Evolutionary conservation across 2,888 invertebrate genomes (phyloP), one percentile per base, ranked within the genome.

Genomic region (Neoscelio sp.): DNA sequence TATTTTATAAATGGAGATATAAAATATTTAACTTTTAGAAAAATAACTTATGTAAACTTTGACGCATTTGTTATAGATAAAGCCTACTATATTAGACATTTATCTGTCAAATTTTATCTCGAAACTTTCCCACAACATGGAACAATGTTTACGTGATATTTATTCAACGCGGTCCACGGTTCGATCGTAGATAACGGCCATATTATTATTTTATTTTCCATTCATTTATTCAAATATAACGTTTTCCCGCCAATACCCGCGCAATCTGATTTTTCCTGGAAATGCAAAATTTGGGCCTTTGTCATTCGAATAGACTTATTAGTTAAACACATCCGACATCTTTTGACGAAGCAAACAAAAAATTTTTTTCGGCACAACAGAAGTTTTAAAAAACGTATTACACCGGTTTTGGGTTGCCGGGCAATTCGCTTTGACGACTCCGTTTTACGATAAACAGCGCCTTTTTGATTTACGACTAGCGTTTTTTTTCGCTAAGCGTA

Each of bases 381-480:
- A 67, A 35, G 54, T 62, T 40, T 5, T 28, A 35, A 52, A 60
- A 58, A 44, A 58, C 13, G 44, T 18, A 58, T 48, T 56, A 44
- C 48, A 60, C 46, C 17, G 56, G 40, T 35, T 56, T 48, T 20
- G 20, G 35, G 54, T 35, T 38, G 40, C 40, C 12, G 48, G 54
- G 56, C 64, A 68, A 73, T 78, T 74, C 56, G 56, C 58, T 68
- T 79, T 60, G 65, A 70, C 68, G 67, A 60, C 56, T 71, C 58
- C 33, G 62, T 73, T 78, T 73, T 74, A 67, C 65, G 38, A 38
- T 64, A 70, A 79, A 58, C 65, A 64, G 64, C 50, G 44, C 48
- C 56, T 40, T 64, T 67, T 75, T 79, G 74, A 79, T 75, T 79
- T 79, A 78, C 40, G 78, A 64, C 30, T 38, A 52, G 52, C 56